Evolutionary conservation across 2,113 vertebrate genomes (phyloP).

Genomic region (Pluvianellus socialis): DNA sequence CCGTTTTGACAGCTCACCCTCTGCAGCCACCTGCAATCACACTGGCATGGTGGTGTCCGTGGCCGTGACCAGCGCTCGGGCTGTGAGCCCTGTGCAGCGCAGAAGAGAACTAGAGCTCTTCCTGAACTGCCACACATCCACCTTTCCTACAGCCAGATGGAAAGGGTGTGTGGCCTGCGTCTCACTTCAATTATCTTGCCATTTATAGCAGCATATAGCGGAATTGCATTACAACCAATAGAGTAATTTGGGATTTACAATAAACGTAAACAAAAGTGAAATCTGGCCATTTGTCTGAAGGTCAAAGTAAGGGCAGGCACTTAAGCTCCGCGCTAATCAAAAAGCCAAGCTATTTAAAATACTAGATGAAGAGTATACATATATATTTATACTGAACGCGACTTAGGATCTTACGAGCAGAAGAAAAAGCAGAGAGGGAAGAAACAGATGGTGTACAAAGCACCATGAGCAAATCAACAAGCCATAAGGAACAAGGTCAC

Average conservation of each 20-base stretch:
- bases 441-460: slow-evolving; percentile 60
- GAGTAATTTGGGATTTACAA: background rate
- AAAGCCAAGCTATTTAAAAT: background rate
- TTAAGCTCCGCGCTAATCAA: background rate
- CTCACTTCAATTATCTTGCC: background rate
- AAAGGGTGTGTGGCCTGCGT: background rate
- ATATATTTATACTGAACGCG: background rate
- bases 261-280: background rate
- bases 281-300: background rate
- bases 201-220: background rate
- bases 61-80: rapidly evolving
- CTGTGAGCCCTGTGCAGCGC: background rate
- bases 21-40: background rate
- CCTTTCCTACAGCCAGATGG: background rate
- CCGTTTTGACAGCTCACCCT: background rate
- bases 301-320: background rate
- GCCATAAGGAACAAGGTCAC: slow-evolving; percentile 20
- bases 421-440: background rate
- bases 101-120: background rate
- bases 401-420: background rate
- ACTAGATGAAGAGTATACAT: background rate
- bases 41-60: rapidly evolving
- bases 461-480: slow-evolving; percentile 22
- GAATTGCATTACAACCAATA: background rate
- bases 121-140: background rate